These are phyloP conservation scores for Hypotaenidia philippensis DNA, from an alignment of 2,797 vertebrate species.

Conservation along the genomic window DNA sequence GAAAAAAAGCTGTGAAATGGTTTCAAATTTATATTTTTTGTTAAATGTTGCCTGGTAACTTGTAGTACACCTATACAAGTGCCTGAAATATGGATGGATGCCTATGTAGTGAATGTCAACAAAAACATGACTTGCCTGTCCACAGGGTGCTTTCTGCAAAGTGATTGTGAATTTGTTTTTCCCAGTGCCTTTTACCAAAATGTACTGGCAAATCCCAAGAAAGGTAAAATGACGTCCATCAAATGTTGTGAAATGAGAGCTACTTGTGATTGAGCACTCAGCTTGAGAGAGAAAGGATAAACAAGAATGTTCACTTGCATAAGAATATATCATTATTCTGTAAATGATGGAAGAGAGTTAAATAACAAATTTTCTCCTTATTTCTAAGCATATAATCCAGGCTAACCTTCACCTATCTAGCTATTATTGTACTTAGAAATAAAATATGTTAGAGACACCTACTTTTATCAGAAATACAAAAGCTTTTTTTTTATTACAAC, in stretches of 20 bases:
- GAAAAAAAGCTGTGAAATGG: not conserved
- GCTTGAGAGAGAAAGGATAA: conserved; percentile 75
- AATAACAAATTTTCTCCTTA: not conserved
- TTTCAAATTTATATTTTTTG: not conserved
- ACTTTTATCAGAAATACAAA: not conserved
- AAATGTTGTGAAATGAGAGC: conserved; percentile 94
- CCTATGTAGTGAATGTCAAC: not conserved
- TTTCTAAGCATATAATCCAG: not conserved
- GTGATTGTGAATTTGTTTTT: conserved; percentile 92
- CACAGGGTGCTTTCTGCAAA: conserved; percentile 92
- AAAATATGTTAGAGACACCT: not conserved
- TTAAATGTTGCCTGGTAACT: not conserved
- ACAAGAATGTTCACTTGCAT: not conserved
- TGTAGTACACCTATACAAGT: not conserved
- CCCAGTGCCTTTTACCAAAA: conserved; percentile 92
- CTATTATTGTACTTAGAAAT: not conserved
- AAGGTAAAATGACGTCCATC: conserved; percentile 96
- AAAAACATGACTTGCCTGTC: conserved; percentile 83
- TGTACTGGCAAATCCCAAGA: conserved; percentile 93
- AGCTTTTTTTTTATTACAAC: not conserved
- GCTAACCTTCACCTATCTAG: not conserved
- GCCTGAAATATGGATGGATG: not conserved
- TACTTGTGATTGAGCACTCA: conserved; percentile 92
- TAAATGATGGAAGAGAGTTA: not conserved
- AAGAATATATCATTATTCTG: not conserved